Evolutionary conservation across 2,888 invertebrate genomes (phyloP).

Genomic region (Smittia sp.): DNA sequence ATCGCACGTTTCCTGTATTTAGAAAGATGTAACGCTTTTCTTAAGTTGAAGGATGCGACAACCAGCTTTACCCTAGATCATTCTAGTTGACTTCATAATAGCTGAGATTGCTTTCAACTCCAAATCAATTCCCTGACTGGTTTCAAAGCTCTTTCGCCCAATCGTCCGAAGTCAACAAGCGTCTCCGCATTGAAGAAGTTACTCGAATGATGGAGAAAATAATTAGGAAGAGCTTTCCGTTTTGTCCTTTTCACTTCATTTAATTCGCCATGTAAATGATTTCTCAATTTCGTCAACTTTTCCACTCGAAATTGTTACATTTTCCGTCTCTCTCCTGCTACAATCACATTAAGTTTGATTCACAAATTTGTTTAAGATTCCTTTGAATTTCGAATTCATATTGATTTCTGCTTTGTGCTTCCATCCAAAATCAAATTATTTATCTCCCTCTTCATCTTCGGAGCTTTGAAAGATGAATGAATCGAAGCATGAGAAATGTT

Average conservation of each 20-base stretch:
- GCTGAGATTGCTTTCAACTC: too few species aligned
- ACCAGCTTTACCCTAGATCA: too few species aligned
- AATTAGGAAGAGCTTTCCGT: neutral
- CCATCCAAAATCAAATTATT: conserved; percentile 40
- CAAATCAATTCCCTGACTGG: too few species aligned
- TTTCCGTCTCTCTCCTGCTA: neutral
- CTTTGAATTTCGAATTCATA: conserved; percentile 32
- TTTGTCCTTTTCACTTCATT: neutral
- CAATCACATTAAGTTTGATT: conserved; percentile 19
- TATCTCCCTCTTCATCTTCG: conserved; percentile 23
- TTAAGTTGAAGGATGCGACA: too few species aligned
- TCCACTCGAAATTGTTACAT: neutral
- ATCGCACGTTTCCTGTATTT: too few species aligned
- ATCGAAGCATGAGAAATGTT: conserved; percentile 40
- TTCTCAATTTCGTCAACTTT: neutral
- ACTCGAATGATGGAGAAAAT: neutral
- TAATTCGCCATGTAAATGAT: conserved; percentile 6
- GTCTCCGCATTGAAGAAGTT: too few species aligned
- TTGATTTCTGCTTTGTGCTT: conserved; percentile 41
- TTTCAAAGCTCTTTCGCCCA: too few species aligned
- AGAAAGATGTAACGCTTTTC: too few species aligned
- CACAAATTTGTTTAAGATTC: conserved; percentile 30
- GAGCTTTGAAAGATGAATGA: conserved; percentile 20
- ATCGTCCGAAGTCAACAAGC: too few species aligned
- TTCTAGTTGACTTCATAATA: too few species aligned